Base-by-base conservation (phyloP, 2,888 invertebrate species). In the Ennomos fuscantarius region DNA sequence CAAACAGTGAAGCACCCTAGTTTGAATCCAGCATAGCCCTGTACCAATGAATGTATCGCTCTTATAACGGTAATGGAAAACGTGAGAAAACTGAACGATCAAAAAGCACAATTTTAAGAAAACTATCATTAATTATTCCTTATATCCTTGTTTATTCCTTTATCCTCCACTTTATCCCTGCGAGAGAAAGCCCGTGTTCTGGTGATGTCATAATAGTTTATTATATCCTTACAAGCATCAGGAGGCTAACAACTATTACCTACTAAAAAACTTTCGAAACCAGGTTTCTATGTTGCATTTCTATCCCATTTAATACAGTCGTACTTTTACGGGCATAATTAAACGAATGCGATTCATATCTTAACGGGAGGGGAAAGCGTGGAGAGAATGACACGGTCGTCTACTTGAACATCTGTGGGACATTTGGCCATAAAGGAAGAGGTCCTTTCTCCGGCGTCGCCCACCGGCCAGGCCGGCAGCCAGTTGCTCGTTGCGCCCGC, bases 361-460 rank as follows among this genome's bases (percentile, higher is more conserved):
- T 60, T 62, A 53, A 61, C 44, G 48, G 50, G 45, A 36, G 49
- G 65, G 64, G 65, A 69, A 69, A 69, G 67, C 58, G 60, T 48
- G 46, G 54, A 62, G 62, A 59, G 60, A 60, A 55, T 61, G 51
- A 60, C 57, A 57, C 55, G 48, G 55, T 61, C 57, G 52, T 58
- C 55, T 63, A 56, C 55, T 43, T 50, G 53, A 56, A 59, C 65
- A 69, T 66, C 64, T 62, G 64, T 62, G 63, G 60, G 50, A 64
- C 68, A 55, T 63, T 65, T 69, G 65, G 68, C 62, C 58, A 68
- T 69, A 76, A 78, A 80, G 81, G 84, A 82, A 73, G 74, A 76
- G 64, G 72, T 86, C 87, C 87, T 88, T 88, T 87, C 87, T 84
- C 83, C 74, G 55, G 60, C 64, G 68, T 78, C 72, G 72, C 73